Conservation (phyloP, 1,140 invertebrate genomes). For the Parapsyche elsis region DNA sequence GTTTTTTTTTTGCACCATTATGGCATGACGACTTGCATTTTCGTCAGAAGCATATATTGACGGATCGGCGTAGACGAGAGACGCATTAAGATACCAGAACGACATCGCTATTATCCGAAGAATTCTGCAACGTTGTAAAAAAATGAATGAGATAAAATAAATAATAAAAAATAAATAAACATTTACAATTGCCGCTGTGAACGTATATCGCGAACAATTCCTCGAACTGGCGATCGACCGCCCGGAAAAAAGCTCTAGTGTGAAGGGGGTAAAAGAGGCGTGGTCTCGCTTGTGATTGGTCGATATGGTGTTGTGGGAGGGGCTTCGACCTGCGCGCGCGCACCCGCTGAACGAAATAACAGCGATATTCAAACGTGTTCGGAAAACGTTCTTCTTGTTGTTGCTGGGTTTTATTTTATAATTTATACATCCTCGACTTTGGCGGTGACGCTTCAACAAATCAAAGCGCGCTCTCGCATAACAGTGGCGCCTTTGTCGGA, state of each 20-base stretch:
- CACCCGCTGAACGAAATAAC: conserved; percentile 1
- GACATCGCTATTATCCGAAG: conserved; percentile 27
- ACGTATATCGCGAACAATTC: conserved; percentile 15
- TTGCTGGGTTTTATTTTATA: neutral
- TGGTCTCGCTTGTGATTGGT: conserved; percentile 22
- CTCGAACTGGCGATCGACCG: conserved; percentile 22
- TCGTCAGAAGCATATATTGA: neutral
- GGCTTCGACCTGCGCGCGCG: conserved; percentile 27
- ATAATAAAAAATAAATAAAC: conserved; percentile 12
- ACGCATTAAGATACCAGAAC: conserved; percentile 31
- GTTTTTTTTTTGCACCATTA: too few relatives aligned
- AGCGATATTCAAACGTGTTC: neutral
- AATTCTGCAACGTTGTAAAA: conserved; percentile 7
- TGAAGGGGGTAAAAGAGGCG: neutral
- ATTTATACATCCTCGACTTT: conserved; percentile 17
- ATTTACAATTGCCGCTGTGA: conserved; percentile 33
- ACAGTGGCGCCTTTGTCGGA: neutral
- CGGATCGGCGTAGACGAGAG: neutral
- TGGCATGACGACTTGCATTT: neutral
- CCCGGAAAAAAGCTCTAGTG: conserved; percentile 8
- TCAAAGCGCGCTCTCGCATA: neutral
- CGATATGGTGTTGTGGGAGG: neutral
- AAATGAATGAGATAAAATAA: neutral
- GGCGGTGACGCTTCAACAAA: conserved; percentile 1
- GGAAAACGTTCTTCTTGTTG: neutral